A percentile compares a stretch with the other conserved stretches of the same genome.
Conservation (phyloP, 2,113 vertebrate species). For the Condylura cristata region DNA sequence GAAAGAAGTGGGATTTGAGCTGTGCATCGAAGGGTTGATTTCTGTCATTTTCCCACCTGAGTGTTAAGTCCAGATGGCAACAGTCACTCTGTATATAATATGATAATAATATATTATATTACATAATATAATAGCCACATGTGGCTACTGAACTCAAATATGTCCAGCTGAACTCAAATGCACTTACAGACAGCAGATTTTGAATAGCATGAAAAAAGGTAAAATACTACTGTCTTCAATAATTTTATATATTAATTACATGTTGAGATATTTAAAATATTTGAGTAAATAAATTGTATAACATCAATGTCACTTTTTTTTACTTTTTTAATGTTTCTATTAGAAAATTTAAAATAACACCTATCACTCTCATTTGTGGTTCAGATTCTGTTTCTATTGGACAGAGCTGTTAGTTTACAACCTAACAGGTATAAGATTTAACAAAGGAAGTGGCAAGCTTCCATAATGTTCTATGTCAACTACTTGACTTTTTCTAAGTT, state of each 20-base stretch:
- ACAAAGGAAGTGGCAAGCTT: background rate
- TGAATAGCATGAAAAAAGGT: background rate
- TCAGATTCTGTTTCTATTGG: background rate
- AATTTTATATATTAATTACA: background rate
- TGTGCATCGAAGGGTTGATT: no score
- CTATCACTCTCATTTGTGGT: background rate
- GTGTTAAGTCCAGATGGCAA: background rate
- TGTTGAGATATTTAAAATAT: background rate
- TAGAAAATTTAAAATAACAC: background rate
- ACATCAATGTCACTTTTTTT: background rate
- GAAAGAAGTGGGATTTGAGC: background rate
- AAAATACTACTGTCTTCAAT: background rate
- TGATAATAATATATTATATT: no score
- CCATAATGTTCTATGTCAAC: background rate
- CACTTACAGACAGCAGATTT: background rate
- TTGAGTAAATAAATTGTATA: background rate
- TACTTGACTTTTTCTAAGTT: conserved; percentile 25
- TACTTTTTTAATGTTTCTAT: background rate
- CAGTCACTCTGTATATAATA: background rate
- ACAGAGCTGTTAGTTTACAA: no score
- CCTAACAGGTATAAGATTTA: background rate
- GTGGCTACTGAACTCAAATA: background rate
- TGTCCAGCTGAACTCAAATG: background rate
- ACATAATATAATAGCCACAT: background rate
- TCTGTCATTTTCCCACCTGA: background rate